Percentiles rank a stretch among this genome's conserved stretches.
Conservation (phyloP, 2,113 vertebrate species). For the Alces alces region DNA sequence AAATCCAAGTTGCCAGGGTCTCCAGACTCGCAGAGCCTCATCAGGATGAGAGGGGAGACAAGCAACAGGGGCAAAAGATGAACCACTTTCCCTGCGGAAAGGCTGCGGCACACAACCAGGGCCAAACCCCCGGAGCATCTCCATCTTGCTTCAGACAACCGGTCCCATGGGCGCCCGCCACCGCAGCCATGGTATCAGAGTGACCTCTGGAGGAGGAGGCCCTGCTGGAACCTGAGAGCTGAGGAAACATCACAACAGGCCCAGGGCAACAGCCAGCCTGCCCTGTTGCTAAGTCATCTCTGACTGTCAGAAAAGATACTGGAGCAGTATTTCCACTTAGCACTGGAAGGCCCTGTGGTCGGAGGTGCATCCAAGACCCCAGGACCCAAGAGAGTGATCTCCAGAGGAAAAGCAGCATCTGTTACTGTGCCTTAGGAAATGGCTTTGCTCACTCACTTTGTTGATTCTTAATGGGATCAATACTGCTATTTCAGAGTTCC, state of each 20-base stretch:
- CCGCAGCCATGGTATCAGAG: constrained; percentile 46
- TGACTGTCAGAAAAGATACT: neutral
- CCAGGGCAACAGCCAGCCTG: constrained; percentile 10
- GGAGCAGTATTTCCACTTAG: constrained; percentile 20
- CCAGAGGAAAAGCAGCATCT: constrained; percentile 65
- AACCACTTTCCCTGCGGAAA: neutral
- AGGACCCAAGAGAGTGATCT: constrained; percentile 58
- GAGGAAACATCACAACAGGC: constrained; percentile 23
- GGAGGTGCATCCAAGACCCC: constrained; percentile 47
- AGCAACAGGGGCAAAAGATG: neutral
- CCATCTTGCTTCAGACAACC: neutral
- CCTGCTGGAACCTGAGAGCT: neutral
- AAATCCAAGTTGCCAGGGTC: constrained; percentile 34
- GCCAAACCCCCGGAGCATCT: neutral
- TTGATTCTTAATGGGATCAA: constrained; percentile 67
- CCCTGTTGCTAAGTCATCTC: constrained; percentile 50
- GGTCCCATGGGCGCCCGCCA: constrained; percentile 11
- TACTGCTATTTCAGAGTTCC: constrained; percentile 48
- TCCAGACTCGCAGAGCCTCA: constrained; percentile 10
- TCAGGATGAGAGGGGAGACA: neutral
- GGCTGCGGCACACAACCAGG: neutral
- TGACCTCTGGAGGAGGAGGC: constrained; percentile 56
- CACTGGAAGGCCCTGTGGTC: constrained; percentile 45
- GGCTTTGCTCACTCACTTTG: constrained; percentile 54
- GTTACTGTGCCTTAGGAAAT: constrained; percentile 40